Evolutionary conservation across 2,113 vertebrate species (phyloP).

Genomic region (Corythornis vintsioides): DNA sequence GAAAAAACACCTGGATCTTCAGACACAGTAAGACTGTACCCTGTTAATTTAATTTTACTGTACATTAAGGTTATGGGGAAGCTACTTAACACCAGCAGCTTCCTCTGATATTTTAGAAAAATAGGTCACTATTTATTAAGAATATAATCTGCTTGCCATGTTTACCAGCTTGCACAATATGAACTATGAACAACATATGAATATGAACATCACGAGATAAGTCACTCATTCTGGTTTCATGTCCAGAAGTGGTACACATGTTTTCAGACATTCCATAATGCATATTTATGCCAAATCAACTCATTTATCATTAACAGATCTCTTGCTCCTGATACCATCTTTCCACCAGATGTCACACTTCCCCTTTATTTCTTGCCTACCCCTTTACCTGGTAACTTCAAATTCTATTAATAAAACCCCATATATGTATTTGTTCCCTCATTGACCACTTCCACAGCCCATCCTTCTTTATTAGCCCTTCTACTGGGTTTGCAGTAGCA

Average conservation of each 20-base stretch:
- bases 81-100: neutral
- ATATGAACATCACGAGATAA: neutral
- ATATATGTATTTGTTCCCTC: neutral
- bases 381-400: neutral
- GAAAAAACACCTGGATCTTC: neutral
- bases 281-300: neutral
- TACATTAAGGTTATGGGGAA: neutral
- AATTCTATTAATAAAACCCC: neutral
- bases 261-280: neutral
- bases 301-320: neutral
- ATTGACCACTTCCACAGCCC: neutral
- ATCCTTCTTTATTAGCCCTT: neutral
- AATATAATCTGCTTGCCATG: neutral
- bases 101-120: neutral
- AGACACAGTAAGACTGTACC: neutral
- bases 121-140: neutral
- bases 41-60: neutral
- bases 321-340: constrained; percentile 11
- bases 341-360: constrained; percentile 73
- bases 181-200: too few species aligned
- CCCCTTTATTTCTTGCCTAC: neutral
- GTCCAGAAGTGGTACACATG: neutral
- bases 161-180: neutral
- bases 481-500: neutral
- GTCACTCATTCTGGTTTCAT: neutral